phyloP scores from a whole-genome alignment of 2,888 invertebrate genomes.

The Phania funesta region DNA sequence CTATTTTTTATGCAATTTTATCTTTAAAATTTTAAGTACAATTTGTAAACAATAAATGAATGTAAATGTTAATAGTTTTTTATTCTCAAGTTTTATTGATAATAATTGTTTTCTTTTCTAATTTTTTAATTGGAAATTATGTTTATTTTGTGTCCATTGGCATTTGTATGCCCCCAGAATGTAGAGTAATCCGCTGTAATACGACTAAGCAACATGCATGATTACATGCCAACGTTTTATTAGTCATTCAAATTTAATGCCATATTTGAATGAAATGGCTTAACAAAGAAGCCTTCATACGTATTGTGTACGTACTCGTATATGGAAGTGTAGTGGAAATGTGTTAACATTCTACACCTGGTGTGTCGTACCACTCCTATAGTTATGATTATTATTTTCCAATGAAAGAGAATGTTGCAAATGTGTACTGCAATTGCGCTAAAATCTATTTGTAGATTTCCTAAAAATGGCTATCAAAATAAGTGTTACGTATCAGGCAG shows the following conservation, averaged over 20 bases:
- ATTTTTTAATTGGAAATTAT: conserved; percentile 13
- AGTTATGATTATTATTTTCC: neutral
- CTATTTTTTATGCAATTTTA: no score
- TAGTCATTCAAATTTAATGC: conserved; percentile 3
- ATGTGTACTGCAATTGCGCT: neutral
- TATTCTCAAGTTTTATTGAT: neutral
- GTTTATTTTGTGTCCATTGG: neutral
- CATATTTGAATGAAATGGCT: neutral
- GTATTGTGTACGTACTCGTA: neutral
- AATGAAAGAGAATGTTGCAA: neutral
- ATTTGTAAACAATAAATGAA: no score
- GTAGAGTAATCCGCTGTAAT: neutral
- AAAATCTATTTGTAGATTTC: neutral
- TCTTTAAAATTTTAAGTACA: no score
- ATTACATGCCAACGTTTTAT: neutral
- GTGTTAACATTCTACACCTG: conserved; percentile 19
- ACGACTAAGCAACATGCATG: neutral
- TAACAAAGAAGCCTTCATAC: neutral
- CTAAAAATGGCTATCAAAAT: neutral
- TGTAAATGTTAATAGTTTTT: neutral
- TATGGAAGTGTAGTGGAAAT: neutral
- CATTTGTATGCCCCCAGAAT: neutral
- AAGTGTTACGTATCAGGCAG: neutral
- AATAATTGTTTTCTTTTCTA: no score
- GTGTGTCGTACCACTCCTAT: neutral